phyloP scores from a whole-genome alignment of 2,888 invertebrate species.

The Himalopsyche tibetana region DNA sequence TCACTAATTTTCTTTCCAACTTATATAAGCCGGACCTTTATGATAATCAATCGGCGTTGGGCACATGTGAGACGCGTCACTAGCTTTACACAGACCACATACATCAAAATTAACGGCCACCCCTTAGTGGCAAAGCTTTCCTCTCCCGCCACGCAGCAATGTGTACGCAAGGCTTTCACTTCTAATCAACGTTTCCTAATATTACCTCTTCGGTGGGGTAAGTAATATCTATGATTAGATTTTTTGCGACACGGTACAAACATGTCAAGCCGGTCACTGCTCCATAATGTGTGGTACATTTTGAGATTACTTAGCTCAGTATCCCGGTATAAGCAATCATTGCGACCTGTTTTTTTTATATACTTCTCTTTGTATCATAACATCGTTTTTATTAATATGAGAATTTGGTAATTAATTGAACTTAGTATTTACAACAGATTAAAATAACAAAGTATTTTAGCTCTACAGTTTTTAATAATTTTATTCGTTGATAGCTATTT shows the following conservation, averaged over 20 bases:
- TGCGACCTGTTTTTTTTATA: too few species aligned
- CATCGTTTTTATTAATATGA: too few species aligned
- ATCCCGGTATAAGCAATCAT: too few species aligned
- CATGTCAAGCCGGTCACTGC: too few species aligned
- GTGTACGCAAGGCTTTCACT: neutral
- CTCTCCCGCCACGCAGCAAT: neutral
- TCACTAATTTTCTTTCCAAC: neutral
- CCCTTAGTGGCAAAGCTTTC: neutral
- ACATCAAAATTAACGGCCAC: conserved; percentile 53
- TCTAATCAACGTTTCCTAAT: conserved; percentile 33
- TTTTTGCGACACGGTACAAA: neutral
- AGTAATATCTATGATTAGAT: conserved; percentile 14
- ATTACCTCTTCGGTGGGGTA: neutral
- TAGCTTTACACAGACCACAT: conserved; percentile 41
- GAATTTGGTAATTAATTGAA: too few species aligned
- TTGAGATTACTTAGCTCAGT: too few species aligned
- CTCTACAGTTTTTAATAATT: too few species aligned
- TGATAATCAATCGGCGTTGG: conserved; percentile 41
- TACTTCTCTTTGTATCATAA: too few species aligned
- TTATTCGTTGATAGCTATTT: too few species aligned
- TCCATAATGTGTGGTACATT: too few species aligned
- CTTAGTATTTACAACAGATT: too few species aligned
- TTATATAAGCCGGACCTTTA: neutral
- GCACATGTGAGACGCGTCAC: conserved; percentile 51
- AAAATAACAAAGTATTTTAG: too few species aligned